Percentiles rank a stretch among this genome's conserved stretches.
Evolutionary conservation across 2,797 vertebrate genomes (phyloP).

Genomic region (Pseudochromis fuscus): DNA sequence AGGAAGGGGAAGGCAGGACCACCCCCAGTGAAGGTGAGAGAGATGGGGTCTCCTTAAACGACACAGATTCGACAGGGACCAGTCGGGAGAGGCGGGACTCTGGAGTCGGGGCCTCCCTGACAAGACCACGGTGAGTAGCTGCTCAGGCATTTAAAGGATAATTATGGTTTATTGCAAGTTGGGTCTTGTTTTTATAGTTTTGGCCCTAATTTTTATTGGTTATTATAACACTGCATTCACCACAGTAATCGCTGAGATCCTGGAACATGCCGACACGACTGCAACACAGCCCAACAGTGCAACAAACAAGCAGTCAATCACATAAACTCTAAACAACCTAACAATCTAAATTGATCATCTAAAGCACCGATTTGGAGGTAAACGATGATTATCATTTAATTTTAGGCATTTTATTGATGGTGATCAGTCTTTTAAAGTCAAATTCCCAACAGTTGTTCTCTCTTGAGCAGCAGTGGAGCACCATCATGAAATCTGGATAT

Average conservation of each 20-base stretch:
- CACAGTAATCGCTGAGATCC: constrained; percentile 3
- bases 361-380: neutral
- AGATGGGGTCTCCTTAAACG: constrained; percentile 91
- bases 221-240: neutral
- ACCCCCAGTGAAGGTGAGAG: constrained; percentile 93
- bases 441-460: neutral
- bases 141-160: neutral
- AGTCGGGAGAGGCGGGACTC: constrained; percentile 94
- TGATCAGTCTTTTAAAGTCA: neutral
- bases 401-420: too few relatives aligned
- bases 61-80: constrained; percentile 89
- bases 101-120: constrained; percentile 96
- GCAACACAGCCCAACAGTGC: neutral
- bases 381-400: too few relatives aligned
- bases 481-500: neutral
- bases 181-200: constrained; percentile 30
- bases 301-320: neutral
- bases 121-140: constrained; percentile 91
- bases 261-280: neutral
- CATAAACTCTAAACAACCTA: neutral
- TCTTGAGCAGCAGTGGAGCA: neutral
- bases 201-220: constrained; percentile 11
- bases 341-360: neutral
- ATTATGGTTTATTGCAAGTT: constrained; percentile 7
- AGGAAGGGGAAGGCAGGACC: constrained; percentile 87